A percentile compares a stretch with the other conserved stretches of the same genome.
phyloP scores from a whole-genome alignment of 1,140 invertebrate species.

The Dreissena polymorpha region DNA sequence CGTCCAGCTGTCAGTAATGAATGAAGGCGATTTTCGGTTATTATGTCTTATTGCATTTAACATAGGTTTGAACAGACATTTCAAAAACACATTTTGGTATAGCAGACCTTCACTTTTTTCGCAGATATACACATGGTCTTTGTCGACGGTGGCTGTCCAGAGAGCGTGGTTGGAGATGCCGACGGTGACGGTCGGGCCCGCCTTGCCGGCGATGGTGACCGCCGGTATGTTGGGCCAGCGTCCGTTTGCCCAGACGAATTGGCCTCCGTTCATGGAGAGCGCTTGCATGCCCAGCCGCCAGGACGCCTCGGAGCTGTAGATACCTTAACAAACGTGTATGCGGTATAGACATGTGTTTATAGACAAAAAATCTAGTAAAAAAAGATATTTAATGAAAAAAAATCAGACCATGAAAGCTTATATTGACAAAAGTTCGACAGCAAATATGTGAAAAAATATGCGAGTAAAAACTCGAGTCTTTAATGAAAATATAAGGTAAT shows the following conservation, averaged over 20 bases:
- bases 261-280: conserved; percentile 22
- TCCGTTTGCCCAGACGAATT: conserved; percentile 29
- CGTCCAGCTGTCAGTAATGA: too few relatives aligned
- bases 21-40: too few relatives aligned
- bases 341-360: too few relatives aligned
- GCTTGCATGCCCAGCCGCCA: conserved; percentile 26
- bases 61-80: too few relatives aligned
- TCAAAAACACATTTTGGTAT: neutral
- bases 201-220: neutral
- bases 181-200: neutral
- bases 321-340: neutral
- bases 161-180: neutral
- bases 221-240: neutral
- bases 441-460: too few relatives aligned
- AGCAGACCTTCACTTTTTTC: neutral
- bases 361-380: too few relatives aligned
- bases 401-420: too few relatives aligned
- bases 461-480: too few relatives aligned
- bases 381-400: too few relatives aligned
- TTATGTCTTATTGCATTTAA: too few relatives aligned
- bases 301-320: conserved; percentile 2
- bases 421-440: too few relatives aligned
- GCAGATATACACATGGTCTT: neutral
- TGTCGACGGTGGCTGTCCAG: neutral
- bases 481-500: too few relatives aligned